These are phyloP conservation scores for Enteromius argenteus DNA, from an alignment of 2,797 vertebrate species.

Conservation along the genomic window DNA sequence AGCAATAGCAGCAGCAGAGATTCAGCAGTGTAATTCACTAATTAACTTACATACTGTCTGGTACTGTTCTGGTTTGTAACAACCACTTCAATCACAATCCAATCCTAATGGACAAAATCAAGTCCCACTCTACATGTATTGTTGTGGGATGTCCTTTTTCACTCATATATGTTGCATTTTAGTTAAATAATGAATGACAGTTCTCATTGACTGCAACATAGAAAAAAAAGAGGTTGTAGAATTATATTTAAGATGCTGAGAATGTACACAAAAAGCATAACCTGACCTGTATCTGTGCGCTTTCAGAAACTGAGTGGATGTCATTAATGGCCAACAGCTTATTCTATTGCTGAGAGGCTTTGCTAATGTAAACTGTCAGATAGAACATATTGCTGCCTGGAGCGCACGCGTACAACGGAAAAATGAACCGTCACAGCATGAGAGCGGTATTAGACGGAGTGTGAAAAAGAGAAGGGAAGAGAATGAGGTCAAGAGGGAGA, in stretches of 20 bases:
- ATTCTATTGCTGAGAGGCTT: constrained; percentile 52
- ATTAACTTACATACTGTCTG: background rate
- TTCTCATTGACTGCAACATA: background rate
- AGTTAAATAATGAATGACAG: background rate
- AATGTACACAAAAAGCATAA: background rate
- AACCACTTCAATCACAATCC: background rate
- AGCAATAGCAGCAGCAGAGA: background rate
- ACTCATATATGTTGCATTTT: background rate
- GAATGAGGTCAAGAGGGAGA: constrained; percentile 34
- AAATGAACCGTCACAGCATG: constrained; percentile 48
- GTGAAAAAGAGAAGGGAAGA: constrained; percentile 30
- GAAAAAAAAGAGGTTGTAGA: background rate
- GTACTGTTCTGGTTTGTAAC: background rate
- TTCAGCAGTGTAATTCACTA: background rate
- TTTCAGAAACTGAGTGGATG: constrained; percentile 31
- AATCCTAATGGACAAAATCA: background rate
- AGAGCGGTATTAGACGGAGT: constrained; percentile 38
- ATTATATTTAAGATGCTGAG: background rate
- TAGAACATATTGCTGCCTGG: constrained; percentile 44
- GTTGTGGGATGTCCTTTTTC: background rate
- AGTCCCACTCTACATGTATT: background rate
- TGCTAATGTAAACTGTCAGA: constrained; percentile 55
- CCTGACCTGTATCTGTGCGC: constrained; percentile 19
- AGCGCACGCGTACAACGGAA: constrained; percentile 25
- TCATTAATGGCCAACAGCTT: constrained; percentile 48